A percentile compares a stretch with the other conserved stretches of the same genome.
These are phyloP conservation scores for Argya squamiceps DNA, from an alignment of 2,797 vertebrate genomes.

Conservation along the genomic window DNA sequence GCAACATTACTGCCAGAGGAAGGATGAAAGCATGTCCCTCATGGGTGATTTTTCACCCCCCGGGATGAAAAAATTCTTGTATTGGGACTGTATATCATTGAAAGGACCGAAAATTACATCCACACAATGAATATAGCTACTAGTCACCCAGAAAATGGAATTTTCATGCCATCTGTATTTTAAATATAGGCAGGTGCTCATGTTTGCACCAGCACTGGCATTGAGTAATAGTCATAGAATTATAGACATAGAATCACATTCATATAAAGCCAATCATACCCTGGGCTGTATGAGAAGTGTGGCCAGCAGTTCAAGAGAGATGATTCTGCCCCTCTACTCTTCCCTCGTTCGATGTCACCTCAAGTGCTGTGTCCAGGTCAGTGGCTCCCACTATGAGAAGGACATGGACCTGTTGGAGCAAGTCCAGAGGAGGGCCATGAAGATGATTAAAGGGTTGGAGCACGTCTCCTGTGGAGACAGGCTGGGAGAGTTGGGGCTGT, in stretches of 20 bases:
- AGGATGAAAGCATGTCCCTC: not conserved
- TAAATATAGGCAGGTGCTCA: not conserved
- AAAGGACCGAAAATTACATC: not conserved
- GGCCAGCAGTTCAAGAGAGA: not conserved
- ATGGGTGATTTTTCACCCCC: no score
- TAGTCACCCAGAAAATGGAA: not conserved
- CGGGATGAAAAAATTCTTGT: not conserved
- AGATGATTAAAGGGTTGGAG: not conserved
- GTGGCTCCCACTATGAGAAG: not conserved
- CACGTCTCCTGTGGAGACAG: not conserved
- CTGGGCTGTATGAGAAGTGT: not conserved
- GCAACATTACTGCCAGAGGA: not conserved
- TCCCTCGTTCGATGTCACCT: not conserved
- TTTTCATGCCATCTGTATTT: not conserved
- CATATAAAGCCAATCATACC: not conserved
- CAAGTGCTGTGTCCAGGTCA: not conserved
- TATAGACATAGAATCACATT: not conserved
- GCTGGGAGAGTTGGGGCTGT: not conserved
- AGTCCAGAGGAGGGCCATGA: not conserved
- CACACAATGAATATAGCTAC: not conserved
- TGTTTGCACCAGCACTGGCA: not conserved
- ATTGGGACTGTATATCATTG: not conserved
- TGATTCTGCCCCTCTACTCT: not conserved
- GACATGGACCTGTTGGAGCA: accelerated
- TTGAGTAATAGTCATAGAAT: not conserved